Percentiles rank a stretch among this genome's conserved stretches.
These are phyloP conservation scores for Acanthurus tractus DNA, from an alignment of 2,797 vertebrate genomes.

Conservation along the genomic window DNA sequence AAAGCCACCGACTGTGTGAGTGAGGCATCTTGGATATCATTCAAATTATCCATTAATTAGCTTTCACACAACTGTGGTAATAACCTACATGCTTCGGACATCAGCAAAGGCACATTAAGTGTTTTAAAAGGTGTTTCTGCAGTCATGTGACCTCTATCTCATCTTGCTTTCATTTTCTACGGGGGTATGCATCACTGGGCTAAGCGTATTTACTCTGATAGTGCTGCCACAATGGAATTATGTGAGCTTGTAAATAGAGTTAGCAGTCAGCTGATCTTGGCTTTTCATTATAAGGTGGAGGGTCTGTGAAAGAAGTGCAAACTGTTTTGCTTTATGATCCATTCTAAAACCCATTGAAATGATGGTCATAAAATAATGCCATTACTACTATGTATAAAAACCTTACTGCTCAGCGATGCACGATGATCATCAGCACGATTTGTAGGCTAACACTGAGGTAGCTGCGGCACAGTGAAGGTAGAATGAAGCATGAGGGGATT, in stretches of 20 bases:
- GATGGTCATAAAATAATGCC: conserved; percentile 95
- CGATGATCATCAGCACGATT: conserved; percentile 90
- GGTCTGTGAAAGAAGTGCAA: conserved; percentile 82
- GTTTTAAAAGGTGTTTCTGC: conserved; percentile 88
- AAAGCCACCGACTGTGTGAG: conserved; percentile 84
- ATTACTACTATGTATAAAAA: conserved; percentile 92
- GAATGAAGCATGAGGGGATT: conserved; percentile 65
- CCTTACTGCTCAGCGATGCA: conserved; percentile 94
- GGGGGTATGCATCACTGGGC: conserved; percentile 80
- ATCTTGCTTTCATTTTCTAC: conserved; percentile 82
- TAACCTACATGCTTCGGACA: conserved; percentile 88
- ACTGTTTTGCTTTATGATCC: conserved; percentile 94
- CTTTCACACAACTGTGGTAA: conserved; percentile 85
- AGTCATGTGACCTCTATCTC: conserved; percentile 84
- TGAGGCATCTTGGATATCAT: conserved; percentile 88
- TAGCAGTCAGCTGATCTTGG: conserved; percentile 88
- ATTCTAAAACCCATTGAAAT: conserved; percentile 95
- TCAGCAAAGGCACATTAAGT: conserved; percentile 90
- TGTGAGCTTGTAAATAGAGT: conserved; percentile 91
- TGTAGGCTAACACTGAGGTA: conserved; percentile 71
- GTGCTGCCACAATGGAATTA: conserved; percentile 84
- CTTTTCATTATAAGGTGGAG: conserved; percentile 85
- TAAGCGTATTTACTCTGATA: conserved; percentile 82
- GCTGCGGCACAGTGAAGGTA: conserved; percentile 50
- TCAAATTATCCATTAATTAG: conserved; percentile 92